Evolutionary conservation across 2,113 vertebrate species (phyloP).

Genomic region (Theristicus caerulescens): DNA sequence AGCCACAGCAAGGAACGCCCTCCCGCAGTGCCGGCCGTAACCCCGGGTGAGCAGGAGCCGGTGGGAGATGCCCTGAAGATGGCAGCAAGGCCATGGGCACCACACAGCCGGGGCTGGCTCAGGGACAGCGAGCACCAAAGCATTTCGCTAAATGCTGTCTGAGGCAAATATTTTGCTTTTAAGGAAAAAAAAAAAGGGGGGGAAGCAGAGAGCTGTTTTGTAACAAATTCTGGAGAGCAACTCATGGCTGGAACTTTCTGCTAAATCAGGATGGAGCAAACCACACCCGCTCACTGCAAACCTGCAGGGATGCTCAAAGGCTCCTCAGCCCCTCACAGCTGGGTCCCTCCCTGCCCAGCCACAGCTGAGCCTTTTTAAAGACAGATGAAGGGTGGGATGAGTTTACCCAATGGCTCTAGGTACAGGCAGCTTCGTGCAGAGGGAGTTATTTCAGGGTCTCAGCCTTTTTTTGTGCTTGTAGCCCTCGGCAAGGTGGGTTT

Average conservation of each 20-base stretch:
- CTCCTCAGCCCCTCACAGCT: background rate
- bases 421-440: background rate
- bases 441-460: background rate
- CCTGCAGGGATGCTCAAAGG: background rate
- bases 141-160: background rate
- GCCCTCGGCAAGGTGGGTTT: rapidly evolving
- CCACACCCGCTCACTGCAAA: background rate
- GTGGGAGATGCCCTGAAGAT: slow-evolving; percentile 16
- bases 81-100: slow-evolving; percentile 40
- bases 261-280: background rate
- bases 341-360: background rate
- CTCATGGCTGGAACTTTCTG: background rate
- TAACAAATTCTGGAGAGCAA: background rate
- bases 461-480: background rate
- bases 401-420: rapidly evolving
- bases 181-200: background rate
- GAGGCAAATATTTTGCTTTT: background rate
- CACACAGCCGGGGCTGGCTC: background rate
- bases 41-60: background rate
- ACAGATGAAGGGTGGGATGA: rapidly evolving
- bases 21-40: background rate
- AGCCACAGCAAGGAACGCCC: background rate
- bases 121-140: background rate
- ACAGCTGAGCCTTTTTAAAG: background rate
- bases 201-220: background rate